Percentiles rank a stretch among this genome's conserved stretches.
phyloP scores from a whole-genome alignment of 1,140 invertebrate genomes.

The Aleiodes sp. region DNA sequence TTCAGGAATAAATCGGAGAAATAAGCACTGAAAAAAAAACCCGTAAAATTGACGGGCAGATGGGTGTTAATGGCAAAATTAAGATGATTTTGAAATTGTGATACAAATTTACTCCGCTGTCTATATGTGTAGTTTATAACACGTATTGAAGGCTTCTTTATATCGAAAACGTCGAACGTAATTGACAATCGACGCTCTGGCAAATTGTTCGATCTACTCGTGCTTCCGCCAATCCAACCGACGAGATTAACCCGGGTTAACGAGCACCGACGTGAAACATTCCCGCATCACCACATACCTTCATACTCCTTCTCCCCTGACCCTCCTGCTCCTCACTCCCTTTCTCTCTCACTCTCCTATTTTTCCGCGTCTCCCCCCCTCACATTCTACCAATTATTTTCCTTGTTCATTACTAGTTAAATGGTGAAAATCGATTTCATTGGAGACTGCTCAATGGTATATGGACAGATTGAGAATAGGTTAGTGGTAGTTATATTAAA shows the following conservation, averaged over 20 bases:
- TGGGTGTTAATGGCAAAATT: no score
- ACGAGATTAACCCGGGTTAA: constrained; percentile 28
- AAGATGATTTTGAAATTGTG: no score
- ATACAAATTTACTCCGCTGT: no score
- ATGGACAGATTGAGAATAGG: background rate
- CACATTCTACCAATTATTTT: constrained; percentile 43
- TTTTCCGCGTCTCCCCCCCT: background rate
- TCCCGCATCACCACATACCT: background rate
- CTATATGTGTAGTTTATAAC: no score
- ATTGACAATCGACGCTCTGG: constrained; percentile 60
- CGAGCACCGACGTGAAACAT: constrained; percentile 6
- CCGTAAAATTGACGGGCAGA: no score
- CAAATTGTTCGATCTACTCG: constrained; percentile 64
- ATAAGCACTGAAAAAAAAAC: no score
- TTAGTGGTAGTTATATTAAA: background rate
- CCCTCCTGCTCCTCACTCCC: background rate
- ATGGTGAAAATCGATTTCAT: constrained; percentile 20
- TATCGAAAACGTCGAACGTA: constrained; percentile 42
- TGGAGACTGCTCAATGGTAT: background rate
- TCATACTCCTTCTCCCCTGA: background rate
- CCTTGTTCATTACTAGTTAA: constrained; percentile 27
- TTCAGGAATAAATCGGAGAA: no score
- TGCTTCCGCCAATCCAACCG: constrained; percentile 47
- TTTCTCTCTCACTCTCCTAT: background rate
- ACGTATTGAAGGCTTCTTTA: constrained; percentile 11